These are phyloP conservation scores for Diplodus puntazzo DNA, from an alignment of 2,797 vertebrate genomes.

Conservation along the genomic window DNA sequence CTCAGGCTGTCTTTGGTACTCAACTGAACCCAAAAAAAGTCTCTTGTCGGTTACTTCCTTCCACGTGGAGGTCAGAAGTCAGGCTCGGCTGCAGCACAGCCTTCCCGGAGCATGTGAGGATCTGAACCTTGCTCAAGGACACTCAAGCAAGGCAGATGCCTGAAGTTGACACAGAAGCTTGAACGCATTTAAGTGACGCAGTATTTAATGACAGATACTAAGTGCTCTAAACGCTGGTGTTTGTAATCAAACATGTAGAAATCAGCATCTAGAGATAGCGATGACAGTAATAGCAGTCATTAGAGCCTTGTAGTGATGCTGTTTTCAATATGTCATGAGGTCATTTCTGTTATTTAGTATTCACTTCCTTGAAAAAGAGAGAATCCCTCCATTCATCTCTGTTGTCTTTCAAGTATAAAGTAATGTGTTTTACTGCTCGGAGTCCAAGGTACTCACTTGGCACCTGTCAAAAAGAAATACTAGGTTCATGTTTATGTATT, in stretches of 20 bases:
- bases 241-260: slow-evolving; percentile 13
- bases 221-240: slow-evolving; percentile 3
- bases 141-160: slow-evolving; percentile 27
- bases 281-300: neutral
- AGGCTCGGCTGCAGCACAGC: slow-evolving; percentile 19
- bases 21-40: slow-evolving; percentile 25
- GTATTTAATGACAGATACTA: neutral
- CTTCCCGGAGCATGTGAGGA: slow-evolving; percentile 13
- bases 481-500: slow-evolving; percentile 5
- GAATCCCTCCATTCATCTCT: neutral
- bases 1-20: slow-evolving; percentile 51
- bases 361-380: slow-evolving; percentile 8
- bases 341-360: neutral
- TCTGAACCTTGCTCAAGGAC: slow-evolving; percentile 42
- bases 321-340: neutral
- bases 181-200: slow-evolving; percentile 6
- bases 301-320: neutral
- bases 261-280: neutral
- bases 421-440: slow-evolving; percentile 13
- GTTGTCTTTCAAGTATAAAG: neutral
- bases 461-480: slow-evolving; percentile 11
- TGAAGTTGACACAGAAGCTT: slow-evolving; percentile 4
- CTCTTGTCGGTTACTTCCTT: slow-evolving; percentile 26
- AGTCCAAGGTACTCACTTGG: slow-evolving; percentile 5
- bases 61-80: slow-evolving; percentile 49